A percentile compares a stretch with the other conserved stretches of the same genome.
Evolutionary conservation across 1,140 invertebrate genomes (phyloP).

Genomic region (Nasonia giraulti): DNA sequence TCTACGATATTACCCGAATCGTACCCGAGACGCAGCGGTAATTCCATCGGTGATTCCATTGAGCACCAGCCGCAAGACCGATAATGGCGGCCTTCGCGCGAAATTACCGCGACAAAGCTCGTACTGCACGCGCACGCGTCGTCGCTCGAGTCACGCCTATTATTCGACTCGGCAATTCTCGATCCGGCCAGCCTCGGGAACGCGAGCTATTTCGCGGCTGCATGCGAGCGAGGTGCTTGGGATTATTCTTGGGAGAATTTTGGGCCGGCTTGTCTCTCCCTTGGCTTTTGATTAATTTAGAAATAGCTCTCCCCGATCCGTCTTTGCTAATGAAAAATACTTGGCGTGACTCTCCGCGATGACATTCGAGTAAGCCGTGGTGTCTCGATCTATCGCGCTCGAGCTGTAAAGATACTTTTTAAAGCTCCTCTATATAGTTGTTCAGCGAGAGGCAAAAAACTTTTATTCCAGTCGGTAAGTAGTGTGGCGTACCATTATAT

Average conservation of each 20-base stretch:
- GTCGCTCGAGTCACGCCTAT: neutral
- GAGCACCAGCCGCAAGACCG: neutral
- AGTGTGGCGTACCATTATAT: neutral
- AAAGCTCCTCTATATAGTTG: neutral
- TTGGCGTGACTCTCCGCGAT: neutral
- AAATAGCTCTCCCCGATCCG: neutral
- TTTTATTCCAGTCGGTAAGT: neutral
- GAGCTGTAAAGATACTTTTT: neutral
- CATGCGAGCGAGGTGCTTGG: neutral
- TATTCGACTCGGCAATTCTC: neutral
- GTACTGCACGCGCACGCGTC: neutral
- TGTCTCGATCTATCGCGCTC: neutral
- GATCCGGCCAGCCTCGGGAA: neutral
- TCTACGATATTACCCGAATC: no score
- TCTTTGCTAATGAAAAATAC: neutral
- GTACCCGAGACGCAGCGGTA: neutral
- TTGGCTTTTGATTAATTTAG: neutral
- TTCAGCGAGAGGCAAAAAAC: neutral
- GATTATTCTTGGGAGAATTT: constrained; percentile 1
- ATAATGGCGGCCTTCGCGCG: neutral
- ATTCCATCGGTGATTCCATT: neutral
- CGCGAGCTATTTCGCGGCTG: neutral
- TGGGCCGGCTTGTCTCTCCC: neutral
- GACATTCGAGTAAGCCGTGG: neutral
- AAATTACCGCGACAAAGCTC: neutral